Evolutionary conservation across 2,888 invertebrate species (phyloP).

Genomic region (Lasioglossum marginatum): DNA sequence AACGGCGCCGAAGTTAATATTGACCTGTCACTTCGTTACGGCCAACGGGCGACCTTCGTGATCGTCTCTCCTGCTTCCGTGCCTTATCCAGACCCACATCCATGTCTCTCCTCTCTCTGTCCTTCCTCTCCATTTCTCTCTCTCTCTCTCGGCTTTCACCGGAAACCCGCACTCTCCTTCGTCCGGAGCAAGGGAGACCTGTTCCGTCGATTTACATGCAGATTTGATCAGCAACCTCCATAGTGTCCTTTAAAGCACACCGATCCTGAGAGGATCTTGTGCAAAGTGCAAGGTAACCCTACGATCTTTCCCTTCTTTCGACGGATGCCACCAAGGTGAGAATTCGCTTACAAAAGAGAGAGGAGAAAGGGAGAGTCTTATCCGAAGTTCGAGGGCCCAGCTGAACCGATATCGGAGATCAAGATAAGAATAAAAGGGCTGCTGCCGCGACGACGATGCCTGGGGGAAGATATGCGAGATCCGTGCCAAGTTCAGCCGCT

Average conservation of each 20-base stretch:
- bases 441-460: not conserved
- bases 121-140: not conserved
- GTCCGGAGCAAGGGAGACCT: conserved; percentile 54
- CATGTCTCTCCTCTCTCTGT: not conserved
- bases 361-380: conserved; percentile 1
- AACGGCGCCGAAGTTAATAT: conserved; percentile 76
- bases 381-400: not conserved
- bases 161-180: conserved; percentile 43
- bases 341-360: not conserved
- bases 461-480: not conserved
- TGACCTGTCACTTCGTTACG: conserved; percentile 73
- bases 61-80: conserved; percentile 65
- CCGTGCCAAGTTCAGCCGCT: not conserved
- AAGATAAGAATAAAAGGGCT: not conserved
- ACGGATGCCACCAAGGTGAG: not conserved
- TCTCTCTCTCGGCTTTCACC: conserved; percentile 33
- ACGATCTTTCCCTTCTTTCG: not conserved
- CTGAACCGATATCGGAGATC: not conserved
- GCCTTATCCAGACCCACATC: conserved; percentile 37
- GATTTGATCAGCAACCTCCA: conserved; percentile 70
- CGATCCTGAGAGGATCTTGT: not conserved
- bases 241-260: conserved; percentile 28
- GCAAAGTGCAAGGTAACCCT: not conserved
- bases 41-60: conserved; percentile 69
- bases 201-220: conserved; percentile 77